Conservation (phyloP, 2,113 vertebrate species). For the Hepsetus odoe region DNA sequence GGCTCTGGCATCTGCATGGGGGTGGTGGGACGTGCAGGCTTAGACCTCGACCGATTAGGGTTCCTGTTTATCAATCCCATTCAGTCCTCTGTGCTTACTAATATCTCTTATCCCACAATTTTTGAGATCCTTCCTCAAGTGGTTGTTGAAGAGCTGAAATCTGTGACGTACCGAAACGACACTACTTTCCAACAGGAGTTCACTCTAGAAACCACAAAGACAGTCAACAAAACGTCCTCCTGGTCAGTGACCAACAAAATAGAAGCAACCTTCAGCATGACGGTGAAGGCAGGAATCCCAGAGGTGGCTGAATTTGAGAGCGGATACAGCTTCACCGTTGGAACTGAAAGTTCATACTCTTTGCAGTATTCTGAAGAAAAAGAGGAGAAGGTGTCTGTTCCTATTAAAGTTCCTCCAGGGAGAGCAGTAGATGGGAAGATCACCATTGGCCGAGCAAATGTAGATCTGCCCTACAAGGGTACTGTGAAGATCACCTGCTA, state of each 20-base stretch:
- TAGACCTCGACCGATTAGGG: slow-evolving; percentile 31
- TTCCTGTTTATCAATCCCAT: slow-evolving; percentile 49
- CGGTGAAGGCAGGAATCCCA: slow-evolving; percentile 42
- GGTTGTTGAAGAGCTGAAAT: slow-evolving; percentile 36
- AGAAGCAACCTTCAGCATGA: neutral
- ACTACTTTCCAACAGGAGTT: neutral
- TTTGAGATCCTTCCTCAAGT: slow-evolving; percentile 19
- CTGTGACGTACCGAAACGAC: slow-evolving; percentile 19
- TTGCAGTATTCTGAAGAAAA: neutral
- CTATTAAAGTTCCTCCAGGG: slow-evolving; percentile 16
- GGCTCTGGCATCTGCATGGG: slow-evolving; percentile 54
- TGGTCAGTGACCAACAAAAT: slow-evolving; percentile 35
- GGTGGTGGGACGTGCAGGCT: neutral
- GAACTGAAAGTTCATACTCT: neutral
- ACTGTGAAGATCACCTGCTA: slow-evolving; percentile 42
- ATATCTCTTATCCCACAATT: slow-evolving; percentile 47
- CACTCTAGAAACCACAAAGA: slow-evolving; percentile 11
- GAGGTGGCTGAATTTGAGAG: neutral
- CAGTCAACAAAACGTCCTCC: slow-evolving; percentile 13
- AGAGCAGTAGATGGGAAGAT: slow-evolving; percentile 23
- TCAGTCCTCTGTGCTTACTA: slow-evolving; percentile 18
- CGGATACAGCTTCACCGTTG: slow-evolving; percentile 25
- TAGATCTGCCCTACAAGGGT: slow-evolving; percentile 46
- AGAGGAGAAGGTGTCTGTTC: neutral
- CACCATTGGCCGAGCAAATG: slow-evolving; percentile 31